phyloP scores from a whole-genome alignment of 2,888 invertebrate genomes.

The Ophion slaviceki region DNA sequence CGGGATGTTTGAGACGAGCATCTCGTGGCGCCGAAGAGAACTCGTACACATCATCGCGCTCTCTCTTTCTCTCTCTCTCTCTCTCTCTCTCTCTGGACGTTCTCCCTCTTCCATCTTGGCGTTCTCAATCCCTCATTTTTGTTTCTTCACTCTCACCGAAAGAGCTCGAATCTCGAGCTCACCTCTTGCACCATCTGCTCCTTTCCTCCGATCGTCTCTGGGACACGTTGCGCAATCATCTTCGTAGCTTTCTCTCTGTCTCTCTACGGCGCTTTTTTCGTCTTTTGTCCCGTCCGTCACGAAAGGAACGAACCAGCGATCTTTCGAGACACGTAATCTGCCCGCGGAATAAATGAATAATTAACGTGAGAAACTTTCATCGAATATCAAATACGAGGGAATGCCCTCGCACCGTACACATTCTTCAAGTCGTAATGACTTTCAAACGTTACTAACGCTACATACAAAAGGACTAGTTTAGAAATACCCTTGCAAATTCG shows the following conservation, averaged over 20 bases:
- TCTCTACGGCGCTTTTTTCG: conserved; percentile 10
- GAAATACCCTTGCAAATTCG: background rate
- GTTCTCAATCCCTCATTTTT: conserved; percentile 28
- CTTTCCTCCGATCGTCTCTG: conserved; percentile 15
- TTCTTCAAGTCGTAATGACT: background rate
- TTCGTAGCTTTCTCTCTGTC: background rate
- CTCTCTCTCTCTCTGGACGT: no score
- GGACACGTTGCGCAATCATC: conserved; percentile 23
- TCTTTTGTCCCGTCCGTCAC: conserved; percentile 14
- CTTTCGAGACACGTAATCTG: conserved; percentile 17
- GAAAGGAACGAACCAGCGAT: conserved; percentile 15
- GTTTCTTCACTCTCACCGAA: conserved; percentile 38
- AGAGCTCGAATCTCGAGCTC: conserved; percentile 32
- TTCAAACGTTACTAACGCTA: background rate
- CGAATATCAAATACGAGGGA: background rate
- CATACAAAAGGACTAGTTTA: background rate
- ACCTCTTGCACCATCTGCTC: conserved; percentile 18
- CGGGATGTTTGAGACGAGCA: conserved; percentile 63
- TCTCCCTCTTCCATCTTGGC: conserved; percentile 7
- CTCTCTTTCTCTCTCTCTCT: background rate
- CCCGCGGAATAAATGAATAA: background rate
- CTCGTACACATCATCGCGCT: conserved; percentile 45
- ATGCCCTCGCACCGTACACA: background rate
- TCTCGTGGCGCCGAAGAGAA: conserved; percentile 19
- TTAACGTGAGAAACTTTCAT: conserved; percentile 41